Evolutionary conservation across 2,113 vertebrate species (phyloP).

Genomic region (Brienomyrus brachyistius): DNA sequence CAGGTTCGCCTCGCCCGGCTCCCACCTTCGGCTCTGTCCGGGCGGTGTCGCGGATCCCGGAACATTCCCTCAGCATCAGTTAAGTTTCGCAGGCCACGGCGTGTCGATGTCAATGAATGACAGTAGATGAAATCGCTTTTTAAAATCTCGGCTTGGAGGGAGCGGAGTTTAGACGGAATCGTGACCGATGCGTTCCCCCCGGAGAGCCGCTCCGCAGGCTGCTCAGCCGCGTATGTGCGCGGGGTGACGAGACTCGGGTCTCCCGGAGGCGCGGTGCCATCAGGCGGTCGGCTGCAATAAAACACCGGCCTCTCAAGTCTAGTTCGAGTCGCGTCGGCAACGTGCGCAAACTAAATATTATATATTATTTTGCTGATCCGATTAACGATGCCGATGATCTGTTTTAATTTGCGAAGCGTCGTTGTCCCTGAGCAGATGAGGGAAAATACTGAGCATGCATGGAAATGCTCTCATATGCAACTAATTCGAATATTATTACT

Average conservation of each 20-base stretch:
- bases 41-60: not conserved
- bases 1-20: conserved; percentile 29
- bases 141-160: conserved; percentile 2
- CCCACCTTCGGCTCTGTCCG: not conserved
- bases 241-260: conserved; percentile 9
- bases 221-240: conserved; percentile 46
- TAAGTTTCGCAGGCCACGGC: conserved; percentile 23
- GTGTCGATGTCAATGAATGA: not conserved
- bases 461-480: not conserved
- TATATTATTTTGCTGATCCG: not conserved
- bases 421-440: not conserved
- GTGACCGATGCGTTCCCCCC: conserved; percentile 37
- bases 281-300: conserved; percentile 48
- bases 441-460: not conserved
- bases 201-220: conserved; percentile 41
- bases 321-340: not conserved
- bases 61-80: conserved; percentile 21
- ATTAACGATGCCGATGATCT: not conserved
- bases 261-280: conserved; percentile 36
- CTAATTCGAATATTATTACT: not conserved
- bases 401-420: not conserved
- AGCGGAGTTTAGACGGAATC: conserved; percentile 30
- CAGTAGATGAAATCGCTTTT: not conserved
- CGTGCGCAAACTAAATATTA: not conserved
- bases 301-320: conserved; percentile 24